Conservation (phyloP, 2,113 vertebrate genomes). For the Athene noctua region DNA sequence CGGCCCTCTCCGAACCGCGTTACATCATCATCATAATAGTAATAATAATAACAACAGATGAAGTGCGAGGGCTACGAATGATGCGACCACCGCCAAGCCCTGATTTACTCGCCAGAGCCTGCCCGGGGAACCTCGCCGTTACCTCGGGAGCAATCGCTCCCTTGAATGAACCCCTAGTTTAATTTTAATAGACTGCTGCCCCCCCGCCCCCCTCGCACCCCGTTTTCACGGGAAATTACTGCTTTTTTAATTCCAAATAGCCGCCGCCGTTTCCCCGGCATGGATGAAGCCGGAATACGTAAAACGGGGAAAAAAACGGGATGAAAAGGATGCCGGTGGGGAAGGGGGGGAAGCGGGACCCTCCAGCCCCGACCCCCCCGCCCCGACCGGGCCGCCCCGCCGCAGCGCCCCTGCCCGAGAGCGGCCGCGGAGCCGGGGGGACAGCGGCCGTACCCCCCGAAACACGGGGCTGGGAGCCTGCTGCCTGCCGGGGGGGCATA, state of each 20-base stretch:
- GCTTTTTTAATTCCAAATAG: neutral
- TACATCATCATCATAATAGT: neutral
- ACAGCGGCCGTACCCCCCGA: neutral
- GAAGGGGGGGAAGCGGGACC: neutral
- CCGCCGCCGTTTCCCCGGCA: neutral
- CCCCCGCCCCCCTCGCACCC: too few species aligned
- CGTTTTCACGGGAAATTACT: neutral
- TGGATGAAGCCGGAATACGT: neutral
- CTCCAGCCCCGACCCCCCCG: neutral
- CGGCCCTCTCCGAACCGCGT: neutral
- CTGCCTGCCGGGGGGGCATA: neutral
- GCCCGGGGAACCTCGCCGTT: too few species aligned
- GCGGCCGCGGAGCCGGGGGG: too few species aligned
- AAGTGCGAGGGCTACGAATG: neutral
- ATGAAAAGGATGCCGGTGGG: neutral
- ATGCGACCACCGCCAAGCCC: neutral
- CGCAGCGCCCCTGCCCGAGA: neutral
- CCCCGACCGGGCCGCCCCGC: too few species aligned
- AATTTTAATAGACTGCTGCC: neutral
- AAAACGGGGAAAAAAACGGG: neutral
- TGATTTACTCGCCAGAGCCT: neutral
- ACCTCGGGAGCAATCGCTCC: neutral
- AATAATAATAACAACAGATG: neutral
- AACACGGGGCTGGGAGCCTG: neutral
- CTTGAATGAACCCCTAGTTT: neutral